phyloP scores from a whole-genome alignment of 2,888 invertebrate species.

The Colostygia pectinataria region DNA sequence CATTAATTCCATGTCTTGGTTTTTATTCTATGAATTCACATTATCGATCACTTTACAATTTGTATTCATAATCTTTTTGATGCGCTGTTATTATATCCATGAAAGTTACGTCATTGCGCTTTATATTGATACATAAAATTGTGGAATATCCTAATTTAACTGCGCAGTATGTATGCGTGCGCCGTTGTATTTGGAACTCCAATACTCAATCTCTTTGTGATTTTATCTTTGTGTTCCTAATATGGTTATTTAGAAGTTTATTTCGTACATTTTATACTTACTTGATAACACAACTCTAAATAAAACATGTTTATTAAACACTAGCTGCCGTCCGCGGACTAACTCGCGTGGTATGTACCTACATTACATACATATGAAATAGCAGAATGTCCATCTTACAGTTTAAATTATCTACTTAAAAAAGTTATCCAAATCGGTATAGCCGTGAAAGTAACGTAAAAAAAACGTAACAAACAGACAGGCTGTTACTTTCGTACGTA shows the following conservation, averaged over 20 bases:
- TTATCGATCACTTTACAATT: conserved; percentile 39
- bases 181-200: conserved; percentile 33
- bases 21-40: conserved; percentile 23
- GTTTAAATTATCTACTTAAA: too few relatives aligned
- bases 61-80: conserved; percentile 38
- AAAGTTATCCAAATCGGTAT: too few relatives aligned
- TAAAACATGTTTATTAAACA: too few relatives aligned
- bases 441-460: too few relatives aligned
- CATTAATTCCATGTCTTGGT: conserved; percentile 41
- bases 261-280: conserved; percentile 19
- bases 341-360: too few relatives aligned
- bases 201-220: conserved; percentile 8
- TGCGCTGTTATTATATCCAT: conserved; percentile 39
- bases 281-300: background rate
- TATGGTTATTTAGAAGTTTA: conserved; percentile 11
- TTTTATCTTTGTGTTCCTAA: conserved; percentile 16
- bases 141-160: conserved; percentile 42
- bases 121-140: conserved; percentile 42
- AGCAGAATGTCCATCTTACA: too few relatives aligned
- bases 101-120: conserved; percentile 51
- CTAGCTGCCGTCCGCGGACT: too few relatives aligned
- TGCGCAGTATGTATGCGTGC: conserved; percentile 52
- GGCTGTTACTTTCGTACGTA: too few relatives aligned
- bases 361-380: too few relatives aligned
- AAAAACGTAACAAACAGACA: too few relatives aligned